Base-by-base conservation (phyloP, 1,140 invertebrate species). In the Meloidogyne hapla region DNA sequence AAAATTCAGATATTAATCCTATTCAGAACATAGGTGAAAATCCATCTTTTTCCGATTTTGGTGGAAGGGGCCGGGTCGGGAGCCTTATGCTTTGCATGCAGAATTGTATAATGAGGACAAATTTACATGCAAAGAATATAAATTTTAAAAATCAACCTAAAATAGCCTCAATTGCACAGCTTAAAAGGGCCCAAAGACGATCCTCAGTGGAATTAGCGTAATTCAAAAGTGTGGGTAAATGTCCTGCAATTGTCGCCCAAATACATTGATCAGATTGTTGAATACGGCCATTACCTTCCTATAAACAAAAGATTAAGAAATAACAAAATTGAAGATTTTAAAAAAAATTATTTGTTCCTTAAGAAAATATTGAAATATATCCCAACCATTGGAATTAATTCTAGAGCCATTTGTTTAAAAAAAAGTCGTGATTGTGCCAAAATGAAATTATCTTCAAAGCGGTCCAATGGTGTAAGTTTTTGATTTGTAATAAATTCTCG, bases 401-500 rank as follows among this genome's bases (percentile, higher is more conserved):
- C 56, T 13, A 74, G 21, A 3, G 79, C 79, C 15, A 61, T 69
- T 63, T 75, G 25, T 61, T 80, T 80, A 40, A 80, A 64, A 68
- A 61, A 74, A 38, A 74, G 42, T 1, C 79, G 79, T 18, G 69
- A 66, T 40, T 70, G 42, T 40, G 79, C 79, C 25, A 80, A 71
- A 70, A 63, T 45, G 62, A 64, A 71, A 33, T 75, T 80, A 18
- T 76, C 64, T 18, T 75, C 62, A 28, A 69, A 61, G 0, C 8
- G 38, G n/a, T 81, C 79, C 9, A 77, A 9, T 18, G 79, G 79
- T 6, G 79, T 69, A 6, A 76, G 33, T 12, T 67, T 33, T 21
- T 72, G 71, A 68, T 79, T 81, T 9, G 69, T 76, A 28, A 80
- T 72, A n/a, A 80, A 69, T 45, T 80, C 79, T 10, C 79, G 72